Evolutionary conservation across 2,888 invertebrate genomes (phyloP).

Genomic region (Drosophila colorata): DNA sequence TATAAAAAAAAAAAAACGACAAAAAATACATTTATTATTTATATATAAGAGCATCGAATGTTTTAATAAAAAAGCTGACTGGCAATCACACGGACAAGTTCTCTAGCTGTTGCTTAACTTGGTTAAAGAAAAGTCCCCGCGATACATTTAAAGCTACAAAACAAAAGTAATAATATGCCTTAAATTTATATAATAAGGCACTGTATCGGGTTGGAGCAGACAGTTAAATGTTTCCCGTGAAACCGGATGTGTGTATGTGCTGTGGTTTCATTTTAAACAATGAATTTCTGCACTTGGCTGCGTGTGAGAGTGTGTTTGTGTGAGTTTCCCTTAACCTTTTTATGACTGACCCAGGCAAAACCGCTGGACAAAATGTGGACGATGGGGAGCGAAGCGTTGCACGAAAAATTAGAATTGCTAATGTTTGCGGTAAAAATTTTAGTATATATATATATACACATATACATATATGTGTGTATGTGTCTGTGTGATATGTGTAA

Average conservation of each 20-base stretch:
- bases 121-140: neutral
- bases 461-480: neutral
- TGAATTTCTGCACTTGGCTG: constrained; percentile 41
- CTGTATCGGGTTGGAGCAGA: constrained; percentile 39
- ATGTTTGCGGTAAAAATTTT: constrained; percentile 72
- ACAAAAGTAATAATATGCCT: constrained; percentile 16
- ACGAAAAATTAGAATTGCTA: constrained; percentile 74
- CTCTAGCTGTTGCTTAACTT: neutral
- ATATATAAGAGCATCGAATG: no score
- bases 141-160: neutral
- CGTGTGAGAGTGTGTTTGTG: constrained; percentile 12
- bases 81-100: no score
- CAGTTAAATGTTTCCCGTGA: constrained; percentile 70
- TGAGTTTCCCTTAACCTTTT: constrained; percentile 66
- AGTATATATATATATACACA: constrained; percentile 8
- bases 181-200: constrained; percentile 21
- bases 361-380: constrained; percentile 50
- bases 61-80: no score
- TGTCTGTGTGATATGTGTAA: constrained; percentile 27
- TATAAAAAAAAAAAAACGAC: no score
- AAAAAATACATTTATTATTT: no score
- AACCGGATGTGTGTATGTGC: constrained; percentile 64
- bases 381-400: constrained; percentile 49
- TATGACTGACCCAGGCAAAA: constrained; percentile 69
- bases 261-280: constrained; percentile 73